phyloP scores from a whole-genome alignment of 2,113 vertebrate species.

The Eleginops maclovinus region DNA sequence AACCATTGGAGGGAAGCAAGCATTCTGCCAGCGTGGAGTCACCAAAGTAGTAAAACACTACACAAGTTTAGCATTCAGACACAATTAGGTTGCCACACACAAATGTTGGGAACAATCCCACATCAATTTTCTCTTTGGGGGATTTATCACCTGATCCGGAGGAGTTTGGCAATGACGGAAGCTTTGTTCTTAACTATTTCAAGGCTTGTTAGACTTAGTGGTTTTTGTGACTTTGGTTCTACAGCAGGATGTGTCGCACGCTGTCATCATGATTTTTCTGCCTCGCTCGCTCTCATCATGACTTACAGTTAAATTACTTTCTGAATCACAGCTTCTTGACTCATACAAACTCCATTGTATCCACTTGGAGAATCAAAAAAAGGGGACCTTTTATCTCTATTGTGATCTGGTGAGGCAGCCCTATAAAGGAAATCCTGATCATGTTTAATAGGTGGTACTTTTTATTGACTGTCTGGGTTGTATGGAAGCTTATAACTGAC shows the following conservation, averaged over 20 bases:
- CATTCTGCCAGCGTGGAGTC: slow-evolving; percentile 68
- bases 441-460: neutral
- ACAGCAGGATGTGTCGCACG: slow-evolving; percentile 37
- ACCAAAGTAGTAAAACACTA: slow-evolving; percentile 72
- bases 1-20: slow-evolving; percentile 49
- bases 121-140: slow-evolving; percentile 57
- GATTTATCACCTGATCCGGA: slow-evolving; percentile 54
- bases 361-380: slow-evolving; percentile 20
- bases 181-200: slow-evolving; percentile 62
- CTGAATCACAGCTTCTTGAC: slow-evolving; percentile 51
- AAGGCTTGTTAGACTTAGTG: slow-evolving; percentile 55
- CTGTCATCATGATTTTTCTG: slow-evolving; percentile 19
- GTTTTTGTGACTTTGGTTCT: slow-evolving; percentile 39
- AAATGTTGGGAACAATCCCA: slow-evolving; percentile 70
- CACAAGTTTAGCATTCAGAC: slow-evolving; percentile 60
- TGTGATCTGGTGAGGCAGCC: neutral
- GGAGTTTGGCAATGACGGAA: slow-evolving; percentile 25
- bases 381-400: neutral
- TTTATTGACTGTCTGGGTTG: too few relatives aligned
- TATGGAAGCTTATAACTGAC: neutral
- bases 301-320: slow-evolving; percentile 19
- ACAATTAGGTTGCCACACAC: slow-evolving; percentile 69
- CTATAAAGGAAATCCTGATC: slow-evolving; percentile 15
- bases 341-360: slow-evolving; percentile 13
- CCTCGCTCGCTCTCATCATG: slow-evolving; percentile 10